Evolutionary conservation across 2,888 invertebrate species (phyloP).

Genomic region (Pterostichus madidus): DNA sequence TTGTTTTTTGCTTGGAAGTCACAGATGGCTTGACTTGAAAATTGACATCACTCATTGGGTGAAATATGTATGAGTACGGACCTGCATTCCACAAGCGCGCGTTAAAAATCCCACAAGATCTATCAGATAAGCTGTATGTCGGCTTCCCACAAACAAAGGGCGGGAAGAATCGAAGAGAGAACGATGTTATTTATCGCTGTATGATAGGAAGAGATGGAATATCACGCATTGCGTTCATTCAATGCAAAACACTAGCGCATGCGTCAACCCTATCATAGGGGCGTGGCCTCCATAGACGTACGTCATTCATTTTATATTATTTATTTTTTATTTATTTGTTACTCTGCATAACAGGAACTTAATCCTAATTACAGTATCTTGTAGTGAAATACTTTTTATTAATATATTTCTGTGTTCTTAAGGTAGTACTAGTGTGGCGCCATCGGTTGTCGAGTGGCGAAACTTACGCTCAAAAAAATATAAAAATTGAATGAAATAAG

Average conservation of each 20-base stretch:
- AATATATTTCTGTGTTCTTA: no score
- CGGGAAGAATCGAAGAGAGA: neutral
- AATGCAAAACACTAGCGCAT: neutral
- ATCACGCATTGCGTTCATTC: neutral
- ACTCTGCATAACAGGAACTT: no score
- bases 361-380: no score
- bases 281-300: neutral
- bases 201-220: neutral
- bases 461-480: no score
- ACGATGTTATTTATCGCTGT: neutral
- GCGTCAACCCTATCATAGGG: neutral
- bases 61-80: neutral
- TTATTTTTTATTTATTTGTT: no score
- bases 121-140: neutral
- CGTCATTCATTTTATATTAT: neutral
- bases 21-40: neutral
- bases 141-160: neutral
- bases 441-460: no score
- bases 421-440: no score
- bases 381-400: no score
- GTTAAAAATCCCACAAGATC: neutral
- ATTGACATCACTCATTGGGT: neutral
- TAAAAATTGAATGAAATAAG: no score
- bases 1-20: slow-evolving; percentile 15
- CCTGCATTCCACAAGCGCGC: neutral